phyloP scores from a whole-genome alignment of 2,113 vertebrate species.

The Suricata suricatta region DNA sequence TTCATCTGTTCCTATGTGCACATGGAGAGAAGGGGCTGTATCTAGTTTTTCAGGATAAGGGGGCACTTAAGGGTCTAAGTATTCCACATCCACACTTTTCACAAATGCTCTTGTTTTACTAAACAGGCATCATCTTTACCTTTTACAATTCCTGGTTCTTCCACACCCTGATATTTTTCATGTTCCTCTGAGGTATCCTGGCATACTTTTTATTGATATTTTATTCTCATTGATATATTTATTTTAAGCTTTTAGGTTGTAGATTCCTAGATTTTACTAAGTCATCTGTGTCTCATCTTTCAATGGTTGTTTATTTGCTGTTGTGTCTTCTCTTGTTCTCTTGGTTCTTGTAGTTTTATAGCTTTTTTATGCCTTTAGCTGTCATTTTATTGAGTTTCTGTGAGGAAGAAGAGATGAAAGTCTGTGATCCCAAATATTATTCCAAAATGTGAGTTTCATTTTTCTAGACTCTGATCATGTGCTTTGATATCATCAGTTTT shows the following conservation, averaged over 20 bases:
- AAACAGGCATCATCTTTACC: background rate
- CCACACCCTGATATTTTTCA: background rate
- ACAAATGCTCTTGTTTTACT: background rate
- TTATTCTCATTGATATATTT: background rate
- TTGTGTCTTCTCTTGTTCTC: background rate
- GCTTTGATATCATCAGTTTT: background rate
- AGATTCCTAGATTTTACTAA: background rate
- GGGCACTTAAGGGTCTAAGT: background rate
- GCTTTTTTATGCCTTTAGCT: conserved; percentile 43
- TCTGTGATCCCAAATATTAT: background rate
- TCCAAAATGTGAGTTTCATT: background rate
- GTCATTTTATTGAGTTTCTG: conserved; percentile 46
- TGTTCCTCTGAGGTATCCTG: background rate
- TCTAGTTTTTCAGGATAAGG: background rate
- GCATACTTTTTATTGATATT: too few relatives aligned
- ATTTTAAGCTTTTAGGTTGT: background rate
- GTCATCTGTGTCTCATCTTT: conserved; percentile 22
- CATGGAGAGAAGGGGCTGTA: background rate
- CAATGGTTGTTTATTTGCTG: conserved; percentile 10
- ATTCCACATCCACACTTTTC: too few relatives aligned
- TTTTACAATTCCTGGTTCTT: background rate
- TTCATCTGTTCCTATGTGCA: background rate
- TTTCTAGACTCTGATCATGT: background rate
- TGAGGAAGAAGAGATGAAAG: conserved; percentile 3
- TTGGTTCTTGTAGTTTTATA: conserved; percentile 44